A percentile compares a stretch with the other conserved stretches of the same genome.
Conservation (phyloP, 2,888 invertebrate genomes). For the Limnephilus lunatus region DNA sequence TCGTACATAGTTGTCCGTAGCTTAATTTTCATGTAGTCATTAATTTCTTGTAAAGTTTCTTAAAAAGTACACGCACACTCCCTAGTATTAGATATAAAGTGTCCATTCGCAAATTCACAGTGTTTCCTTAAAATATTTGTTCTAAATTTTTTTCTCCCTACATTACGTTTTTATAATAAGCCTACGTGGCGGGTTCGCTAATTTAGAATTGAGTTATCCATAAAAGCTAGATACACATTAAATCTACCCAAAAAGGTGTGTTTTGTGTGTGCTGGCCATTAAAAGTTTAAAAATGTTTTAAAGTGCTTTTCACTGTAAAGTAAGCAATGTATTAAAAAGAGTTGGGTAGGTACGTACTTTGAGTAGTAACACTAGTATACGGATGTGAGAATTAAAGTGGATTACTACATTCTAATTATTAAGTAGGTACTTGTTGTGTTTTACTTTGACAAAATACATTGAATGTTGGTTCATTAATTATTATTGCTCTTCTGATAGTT, state of each 20-base stretch:
- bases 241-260: background rate
- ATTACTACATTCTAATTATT: background rate
- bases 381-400: background rate
- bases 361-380: background rate
- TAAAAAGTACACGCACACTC: no score
- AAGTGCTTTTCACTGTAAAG: background rate
- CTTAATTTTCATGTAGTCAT: no score
- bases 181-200: background rate
- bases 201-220: background rate
- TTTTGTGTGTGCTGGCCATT: background rate
- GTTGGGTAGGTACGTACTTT: background rate
- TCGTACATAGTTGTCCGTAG: no score
- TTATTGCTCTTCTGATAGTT: no score
- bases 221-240: background rate
- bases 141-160: no score
- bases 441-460: no score
- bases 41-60: no score
- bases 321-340: background rate
- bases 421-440: background rate
- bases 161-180: background rate
- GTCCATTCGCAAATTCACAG: no score
- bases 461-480: no score
- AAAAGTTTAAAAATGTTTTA: background rate
- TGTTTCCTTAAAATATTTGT: no score
- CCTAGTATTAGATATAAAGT: no score